Base-by-base conservation (phyloP, 2,113 vertebrate species). In the Eubucco bourcierii region DNA sequence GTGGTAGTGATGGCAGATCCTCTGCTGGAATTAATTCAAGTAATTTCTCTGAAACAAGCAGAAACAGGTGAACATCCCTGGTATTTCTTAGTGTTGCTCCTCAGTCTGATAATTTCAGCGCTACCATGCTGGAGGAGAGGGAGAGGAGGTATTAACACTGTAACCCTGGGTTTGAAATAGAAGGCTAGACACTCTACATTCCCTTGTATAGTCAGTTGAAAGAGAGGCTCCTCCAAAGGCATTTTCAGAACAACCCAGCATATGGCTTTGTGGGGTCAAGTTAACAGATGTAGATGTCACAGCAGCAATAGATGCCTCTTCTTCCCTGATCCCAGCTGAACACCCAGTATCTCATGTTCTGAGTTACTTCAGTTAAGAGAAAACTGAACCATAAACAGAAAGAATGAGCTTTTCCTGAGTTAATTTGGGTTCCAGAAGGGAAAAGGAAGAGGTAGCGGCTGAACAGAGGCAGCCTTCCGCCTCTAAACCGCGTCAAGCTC, bases 241-340 rank as follows among this genome's bases (percentile, higher is more conserved):
- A 60, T 46, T 11, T 63, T 84, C 53, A 84, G 80, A 76, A 34
- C 44, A 55, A 10, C 29, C 21, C 37, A 80, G 52, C 15, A 10
- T 34, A 41, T n/a, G 56, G 37, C 33, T 77, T 23, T 1, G 2
- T 31, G 17, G 14, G 24, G 14, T 73, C 5, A 5, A 18, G 18
- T 39, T 75, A 78, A 39, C 25, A 14, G 27, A 52, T 25, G 12
- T 11, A 16, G 41, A 27, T 64, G 73, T 28, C 1, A 2, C n/a
- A 28, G 53, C 50, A 67, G 34, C 27, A 52, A 29, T 1, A 3
- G 1, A 1, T 0, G 0, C 4, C 17, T 17, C 23, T 68, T 47
- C 34, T 17, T 79, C 28, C 29, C 44, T 12, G 0, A 37, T 39
- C n/a, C 24, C 55, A 87, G 56, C 2, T 41, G 65, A n/a, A 6